Percentiles rank a stretch among this genome's conserved stretches.
Conservation (phyloP, 2,888 invertebrate genomes). For the Ochlodes sylvanus region DNA sequence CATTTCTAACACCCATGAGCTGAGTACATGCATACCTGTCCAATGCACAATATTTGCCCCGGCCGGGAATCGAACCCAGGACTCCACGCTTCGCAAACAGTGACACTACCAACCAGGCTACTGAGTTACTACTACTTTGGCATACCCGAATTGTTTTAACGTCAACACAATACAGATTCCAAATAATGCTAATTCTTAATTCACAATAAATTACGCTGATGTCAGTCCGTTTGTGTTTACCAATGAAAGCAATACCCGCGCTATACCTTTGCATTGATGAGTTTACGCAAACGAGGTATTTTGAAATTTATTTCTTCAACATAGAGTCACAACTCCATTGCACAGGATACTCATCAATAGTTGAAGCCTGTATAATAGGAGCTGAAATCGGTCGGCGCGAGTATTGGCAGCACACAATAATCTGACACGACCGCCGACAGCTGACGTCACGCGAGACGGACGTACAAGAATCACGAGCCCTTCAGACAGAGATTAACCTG, state of each 20-base stretch:
- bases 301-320: background rate
- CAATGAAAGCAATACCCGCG: background rate
- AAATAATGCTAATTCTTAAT: background rate
- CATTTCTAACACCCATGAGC: too few relatives aligned
- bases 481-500: conserved; percentile 10
- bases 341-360: background rate
- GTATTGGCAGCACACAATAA: conserved; percentile 20
- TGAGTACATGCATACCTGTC: too few relatives aligned
- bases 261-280: background rate
- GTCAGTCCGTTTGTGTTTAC: conserved; percentile 1
- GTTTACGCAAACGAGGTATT: background rate
- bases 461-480: background rate
- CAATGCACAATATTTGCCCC: too few relatives aligned
- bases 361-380: conserved; percentile 17
- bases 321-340: background rate
- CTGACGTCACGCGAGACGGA: conserved; percentile 8
- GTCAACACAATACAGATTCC: background rate
- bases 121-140: too few relatives aligned
- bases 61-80: too few relatives aligned
- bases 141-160: too few relatives aligned
- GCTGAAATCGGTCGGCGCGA: conserved; percentile 25
- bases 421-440: conserved; percentile 20
- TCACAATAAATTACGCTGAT: background rate
- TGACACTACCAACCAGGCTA: too few relatives aligned
- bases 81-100: too few relatives aligned